These are phyloP conservation scores for Osmerus mordax DNA, from an alignment of 2,113 vertebrate species.

Conservation along the genomic window DNA sequence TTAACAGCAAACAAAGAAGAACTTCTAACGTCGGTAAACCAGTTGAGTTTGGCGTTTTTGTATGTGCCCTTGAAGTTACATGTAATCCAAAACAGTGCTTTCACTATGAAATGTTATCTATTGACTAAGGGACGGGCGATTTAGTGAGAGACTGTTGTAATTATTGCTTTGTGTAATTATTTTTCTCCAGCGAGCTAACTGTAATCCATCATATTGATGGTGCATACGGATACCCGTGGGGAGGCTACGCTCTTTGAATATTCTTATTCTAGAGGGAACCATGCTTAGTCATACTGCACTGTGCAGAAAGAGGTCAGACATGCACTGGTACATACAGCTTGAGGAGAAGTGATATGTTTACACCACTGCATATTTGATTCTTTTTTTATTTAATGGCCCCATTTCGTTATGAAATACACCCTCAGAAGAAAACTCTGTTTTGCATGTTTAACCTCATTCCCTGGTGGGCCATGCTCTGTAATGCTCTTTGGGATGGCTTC, in stretches of 20 bases:
- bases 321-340: neutral
- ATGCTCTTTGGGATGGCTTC: constrained; percentile 42
- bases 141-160: constrained; percentile 53
- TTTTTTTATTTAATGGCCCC: too few relatives aligned
- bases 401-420: neutral
- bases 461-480: constrained; percentile 22
- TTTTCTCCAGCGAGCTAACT: constrained; percentile 51
- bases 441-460: constrained; percentile 26
- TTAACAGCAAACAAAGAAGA: too few relatives aligned
- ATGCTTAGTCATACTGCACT: constrained; percentile 9
- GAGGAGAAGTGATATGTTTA: neutral
- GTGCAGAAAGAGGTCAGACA: neutral
- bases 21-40: constrained; percentile 14
- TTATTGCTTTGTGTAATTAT: constrained; percentile 69
- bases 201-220: constrained; percentile 67
- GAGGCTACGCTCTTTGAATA: constrained; percentile 49
- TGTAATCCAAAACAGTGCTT: constrained; percentile 36
- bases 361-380: too few relatives aligned
- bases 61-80: constrained; percentile 41
- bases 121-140: constrained; percentile 28
- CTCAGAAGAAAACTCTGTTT: constrained; percentile 18
- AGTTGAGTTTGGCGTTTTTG: constrained; percentile 23
- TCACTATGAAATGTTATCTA: constrained; percentile 47
- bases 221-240: constrained; percentile 53
- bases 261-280: constrained; percentile 39